Percentiles rank a stretch among this genome's conserved stretches.
Conservation (phyloP, 2,888 invertebrate genomes). For the Mimas tiliae region DNA sequence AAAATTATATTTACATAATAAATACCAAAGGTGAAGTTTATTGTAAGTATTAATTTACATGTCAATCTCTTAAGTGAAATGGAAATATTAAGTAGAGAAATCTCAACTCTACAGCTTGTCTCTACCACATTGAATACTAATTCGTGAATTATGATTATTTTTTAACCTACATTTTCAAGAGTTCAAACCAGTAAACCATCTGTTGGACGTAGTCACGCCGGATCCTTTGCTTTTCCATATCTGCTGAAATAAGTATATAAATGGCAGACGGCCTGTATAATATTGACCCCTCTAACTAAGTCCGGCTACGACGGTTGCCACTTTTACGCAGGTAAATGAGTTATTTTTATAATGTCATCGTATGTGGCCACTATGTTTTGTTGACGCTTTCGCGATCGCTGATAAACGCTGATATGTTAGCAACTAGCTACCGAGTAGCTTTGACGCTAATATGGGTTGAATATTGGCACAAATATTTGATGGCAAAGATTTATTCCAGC, state of each 20-base stretch:
- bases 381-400: slow-evolving; percentile 41
- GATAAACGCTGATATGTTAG: slow-evolving; percentile 45
- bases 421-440: slow-evolving; percentile 4
- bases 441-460: background rate
- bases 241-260: too few relatives aligned
- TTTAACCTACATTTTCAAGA: too few relatives aligned
- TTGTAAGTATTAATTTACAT: too few relatives aligned
- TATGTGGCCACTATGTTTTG: slow-evolving; percentile 33
- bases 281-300: slow-evolving; percentile 4
- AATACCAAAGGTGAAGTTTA: too few relatives aligned
- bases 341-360: slow-evolving; percentile 61
- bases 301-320: slow-evolving; percentile 19
- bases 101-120: too few relatives aligned
- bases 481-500: background rate
- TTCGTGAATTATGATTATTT: too few relatives aligned
- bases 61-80: too few relatives aligned
- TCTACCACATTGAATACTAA: too few relatives aligned
- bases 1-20: background rate
- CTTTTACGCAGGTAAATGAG: slow-evolving; percentile 41
- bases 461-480: background rate
- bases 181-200: too few relatives aligned
- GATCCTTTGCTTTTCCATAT: too few relatives aligned
- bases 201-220: too few relatives aligned
- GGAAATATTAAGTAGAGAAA: too few relatives aligned
- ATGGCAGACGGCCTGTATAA: background rate